Evolutionary conservation across 2,888 invertebrate genomes (phyloP).

Genomic region (Pimpla rufipes): DNA sequence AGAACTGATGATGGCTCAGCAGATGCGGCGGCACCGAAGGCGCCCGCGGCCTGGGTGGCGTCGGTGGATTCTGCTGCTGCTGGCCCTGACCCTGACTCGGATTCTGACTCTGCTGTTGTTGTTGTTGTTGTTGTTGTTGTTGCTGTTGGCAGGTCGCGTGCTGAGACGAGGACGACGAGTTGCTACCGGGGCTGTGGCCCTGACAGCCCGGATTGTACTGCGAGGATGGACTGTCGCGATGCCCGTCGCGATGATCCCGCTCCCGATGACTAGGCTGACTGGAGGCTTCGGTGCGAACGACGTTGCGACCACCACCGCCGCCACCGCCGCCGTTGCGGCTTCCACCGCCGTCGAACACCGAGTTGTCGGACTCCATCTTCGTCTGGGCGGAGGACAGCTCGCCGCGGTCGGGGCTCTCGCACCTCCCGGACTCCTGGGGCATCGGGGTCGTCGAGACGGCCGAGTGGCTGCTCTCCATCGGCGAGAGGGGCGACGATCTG

Average conservation of each 20-base stretch:
- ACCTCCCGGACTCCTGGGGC: conserved; percentile 79
- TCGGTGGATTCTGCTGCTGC: conserved; percentile 70
- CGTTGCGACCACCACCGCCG: conserved; percentile 84
- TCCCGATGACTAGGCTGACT: conserved; percentile 77
- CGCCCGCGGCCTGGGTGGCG: conserved; percentile 82
- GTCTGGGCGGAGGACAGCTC: conserved; percentile 80
- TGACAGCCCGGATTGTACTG: conserved; percentile 80
- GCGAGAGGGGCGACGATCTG: conserved; percentile 86
- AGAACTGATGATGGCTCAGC: conserved; percentile 86
- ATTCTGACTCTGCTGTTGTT: conserved; percentile 64
- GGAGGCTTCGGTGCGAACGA: conserved; percentile 73
- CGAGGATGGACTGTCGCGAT: conserved; percentile 82
- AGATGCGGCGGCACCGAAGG: conserved; percentile 86
- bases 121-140: conserved; percentile 72
- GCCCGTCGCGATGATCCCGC: conserved; percentile 61
- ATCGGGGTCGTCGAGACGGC: conserved; percentile 83
- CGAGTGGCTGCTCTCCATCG: conserved; percentile 85
- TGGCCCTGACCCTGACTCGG: conserved; percentile 74
- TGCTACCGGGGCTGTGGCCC: conserved; percentile 80
- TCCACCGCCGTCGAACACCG: conserved; percentile 87
- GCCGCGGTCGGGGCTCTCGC: conserved; percentile 81
- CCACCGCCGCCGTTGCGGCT: conserved; percentile 80
- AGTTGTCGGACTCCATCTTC: conserved; percentile 86
- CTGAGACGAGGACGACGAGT: conserved; percentile 70
- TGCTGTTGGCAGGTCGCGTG: conserved; percentile 62